Percentiles rank a stretch among this genome's conserved stretches.
These are phyloP conservation scores for Myotis myotis DNA, from an alignment of 2,797 vertebrate genomes.

Conservation along the genomic window DNA sequence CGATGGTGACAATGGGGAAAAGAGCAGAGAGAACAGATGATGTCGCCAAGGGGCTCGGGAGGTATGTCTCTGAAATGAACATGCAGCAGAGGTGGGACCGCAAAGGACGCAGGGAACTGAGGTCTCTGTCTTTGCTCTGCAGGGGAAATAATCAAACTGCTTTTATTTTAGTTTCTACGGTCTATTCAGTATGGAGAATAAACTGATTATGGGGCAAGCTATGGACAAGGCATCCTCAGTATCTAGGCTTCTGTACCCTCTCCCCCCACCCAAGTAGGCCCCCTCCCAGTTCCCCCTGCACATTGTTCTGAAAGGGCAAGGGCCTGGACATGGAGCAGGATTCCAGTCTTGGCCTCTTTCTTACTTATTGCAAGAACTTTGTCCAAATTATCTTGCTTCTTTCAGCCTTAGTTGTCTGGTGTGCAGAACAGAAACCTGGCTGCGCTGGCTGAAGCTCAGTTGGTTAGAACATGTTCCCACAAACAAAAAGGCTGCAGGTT, in stretches of 20 bases:
- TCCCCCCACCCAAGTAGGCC: fast-evolving
- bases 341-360: not conserved
- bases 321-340: not conserved
- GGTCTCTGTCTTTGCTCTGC: not conserved
- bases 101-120: not conserved
- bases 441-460: not conserved
- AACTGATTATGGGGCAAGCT: not conserved
- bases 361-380: not conserved
- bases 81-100: not conserved
- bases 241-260: not conserved
- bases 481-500: not conserved
- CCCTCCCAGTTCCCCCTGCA: fast-evolving
- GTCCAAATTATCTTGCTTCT: not conserved
- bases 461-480: not conserved
- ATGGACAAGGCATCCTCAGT: fast-evolving
- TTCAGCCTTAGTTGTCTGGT: not conserved
- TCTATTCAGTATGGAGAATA: not conserved
- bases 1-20: not conserved
- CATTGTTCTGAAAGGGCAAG: not conserved
- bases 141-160: not conserved
- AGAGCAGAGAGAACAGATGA: not conserved
- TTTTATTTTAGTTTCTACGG: not conserved
- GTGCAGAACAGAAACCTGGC: not conserved
- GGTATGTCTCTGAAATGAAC: not conserved
- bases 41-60: not conserved